Base-by-base conservation (phyloP, 2,888 invertebrate species). In the Doris montereyensis region DNA sequence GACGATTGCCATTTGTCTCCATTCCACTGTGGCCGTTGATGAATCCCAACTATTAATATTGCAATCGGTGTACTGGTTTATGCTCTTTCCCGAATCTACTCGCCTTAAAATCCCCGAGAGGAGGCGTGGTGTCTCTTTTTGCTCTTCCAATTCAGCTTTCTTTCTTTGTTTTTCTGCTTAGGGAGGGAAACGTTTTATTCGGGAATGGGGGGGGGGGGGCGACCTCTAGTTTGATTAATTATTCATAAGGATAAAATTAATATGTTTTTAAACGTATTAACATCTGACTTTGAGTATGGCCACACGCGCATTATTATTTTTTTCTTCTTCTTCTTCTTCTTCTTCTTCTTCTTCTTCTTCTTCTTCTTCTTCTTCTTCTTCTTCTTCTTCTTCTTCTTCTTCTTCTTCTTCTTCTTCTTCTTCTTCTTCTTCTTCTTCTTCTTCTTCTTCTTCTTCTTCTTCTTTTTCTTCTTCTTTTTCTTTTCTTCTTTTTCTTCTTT, bases 401-500 rank as follows among this genome's bases (percentile, higher is more conserved):
- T 68, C 32, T 28, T 32, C 34, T 21, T 68, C 68, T 30, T 32
- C 34, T 21, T 68, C 68, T 30, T 32, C 34, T 21, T 68, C 68
- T 30, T 32, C 34, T 21, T 70, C 70, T 30, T 34, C 34, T 21
- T 70, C 70, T 30, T 34, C 34, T 21, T 70, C 72, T 26, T 41
- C 26, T 17, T 35, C 72, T 26, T 41, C 1, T n/a, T 58, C 58
- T 57, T 30, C 30, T n/a, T 73, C 73, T 57, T 30, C 30, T n/a
- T 73, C 73, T 57, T 57, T 13, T 28, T 13, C n/a, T 1, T 0
- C 26, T 10, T 24, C 72, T 35, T 52, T 72, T 30, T 52, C 72
- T 52, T 24, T 52, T 30, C 26, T 52, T 72, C 52, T 72, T 52
- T 72, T 52, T 72, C 57, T 57, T 52, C 58, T 58, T 73, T 58